These are phyloP conservation scores for Drosophila mettleri DNA, from an alignment of 2,888 invertebrate genomes.

Conservation along the genomic window DNA sequence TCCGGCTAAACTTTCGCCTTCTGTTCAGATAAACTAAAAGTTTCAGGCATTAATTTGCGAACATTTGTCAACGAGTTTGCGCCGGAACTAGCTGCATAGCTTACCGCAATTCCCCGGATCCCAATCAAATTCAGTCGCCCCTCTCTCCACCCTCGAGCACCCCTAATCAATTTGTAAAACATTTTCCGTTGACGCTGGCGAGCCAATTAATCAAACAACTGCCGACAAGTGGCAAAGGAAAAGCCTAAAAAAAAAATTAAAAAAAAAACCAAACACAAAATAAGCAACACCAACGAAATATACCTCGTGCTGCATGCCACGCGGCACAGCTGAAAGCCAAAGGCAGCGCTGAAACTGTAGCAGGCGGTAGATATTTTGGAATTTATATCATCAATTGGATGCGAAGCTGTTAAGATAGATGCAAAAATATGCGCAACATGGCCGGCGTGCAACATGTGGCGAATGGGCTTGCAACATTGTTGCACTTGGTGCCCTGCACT, in stretches of 20 bases:
- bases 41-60: conserved; percentile 28
- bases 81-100: conserved; percentile 40
- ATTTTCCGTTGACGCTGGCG: conserved; percentile 56
- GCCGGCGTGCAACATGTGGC: conserved; percentile 32
- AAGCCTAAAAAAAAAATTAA: conserved; percentile 34
- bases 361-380: conserved; percentile 41
- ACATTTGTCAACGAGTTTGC: conserved; percentile 53
- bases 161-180: conserved; percentile 47
- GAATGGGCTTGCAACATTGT: conserved; percentile 49
- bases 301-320: conserved; percentile 41
- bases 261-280: conserved; percentile 4
- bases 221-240: conserved; percentile 55
- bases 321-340: conserved; percentile 31
- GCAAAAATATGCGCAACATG: conserved; percentile 34
- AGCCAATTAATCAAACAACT: conserved; percentile 72
- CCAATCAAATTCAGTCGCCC: background rate
- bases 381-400: conserved; percentile 55
- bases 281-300: conserved; percentile 21
- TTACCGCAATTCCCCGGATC: conserved; percentile 3
- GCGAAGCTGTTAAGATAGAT: conserved; percentile 47
- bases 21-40: conserved; percentile 13
- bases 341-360: conserved; percentile 42
- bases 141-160: background rate
- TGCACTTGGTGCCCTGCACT: conserved; percentile 51
- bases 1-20: conserved; percentile 37